Evolutionary conservation across 2,888 invertebrate genomes (phyloP).

Genomic region (Coelinius sp.): DNA sequence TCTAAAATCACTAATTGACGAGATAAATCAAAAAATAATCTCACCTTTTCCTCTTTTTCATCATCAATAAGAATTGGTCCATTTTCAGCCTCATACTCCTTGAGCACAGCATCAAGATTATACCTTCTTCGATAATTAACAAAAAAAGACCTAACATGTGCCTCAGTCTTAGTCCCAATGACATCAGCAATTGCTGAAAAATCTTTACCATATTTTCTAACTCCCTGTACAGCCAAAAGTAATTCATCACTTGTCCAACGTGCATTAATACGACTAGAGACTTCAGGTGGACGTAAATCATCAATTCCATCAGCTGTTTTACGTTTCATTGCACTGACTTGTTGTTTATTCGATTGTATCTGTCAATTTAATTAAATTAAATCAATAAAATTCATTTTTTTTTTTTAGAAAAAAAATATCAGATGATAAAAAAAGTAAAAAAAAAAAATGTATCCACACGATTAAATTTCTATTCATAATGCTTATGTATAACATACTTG

Average conservation of each 20-base stretch:
- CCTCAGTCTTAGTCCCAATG: conserved; percentile 94
- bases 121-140: conserved; percentile 91
- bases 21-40: too few species aligned
- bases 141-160: conserved; percentile 93
- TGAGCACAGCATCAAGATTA: conserved; percentile 88
- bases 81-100: conserved; percentile 87
- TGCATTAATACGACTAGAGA: conserved; percentile 82
- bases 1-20: too few species aligned
- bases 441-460: conserved; percentile 69
- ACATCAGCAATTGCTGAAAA: conserved; percentile 95
- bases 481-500: conserved; percentile 85
- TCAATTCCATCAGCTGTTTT: conserved; percentile 79
- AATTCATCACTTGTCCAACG: conserved; percentile 96
- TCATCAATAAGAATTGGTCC: conserved; percentile 73
- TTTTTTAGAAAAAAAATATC: conserved; percentile 35
- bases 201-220: conserved; percentile 87
- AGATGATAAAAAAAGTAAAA: conserved; percentile 34
- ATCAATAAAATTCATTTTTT: conserved; percentile 22
- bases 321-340: conserved; percentile 87
- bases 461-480: conserved; percentile 41
- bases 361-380: conserved; percentile 65
- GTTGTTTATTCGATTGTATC: conserved; percentile 97
- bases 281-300: conserved; percentile 77
- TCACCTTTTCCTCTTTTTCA: conserved; percentile 70
- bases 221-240: conserved; percentile 90